Evolutionary conservation across 2,888 invertebrate genomes (phyloP).

Genomic region (Chrysolina oricalcia): DNA sequence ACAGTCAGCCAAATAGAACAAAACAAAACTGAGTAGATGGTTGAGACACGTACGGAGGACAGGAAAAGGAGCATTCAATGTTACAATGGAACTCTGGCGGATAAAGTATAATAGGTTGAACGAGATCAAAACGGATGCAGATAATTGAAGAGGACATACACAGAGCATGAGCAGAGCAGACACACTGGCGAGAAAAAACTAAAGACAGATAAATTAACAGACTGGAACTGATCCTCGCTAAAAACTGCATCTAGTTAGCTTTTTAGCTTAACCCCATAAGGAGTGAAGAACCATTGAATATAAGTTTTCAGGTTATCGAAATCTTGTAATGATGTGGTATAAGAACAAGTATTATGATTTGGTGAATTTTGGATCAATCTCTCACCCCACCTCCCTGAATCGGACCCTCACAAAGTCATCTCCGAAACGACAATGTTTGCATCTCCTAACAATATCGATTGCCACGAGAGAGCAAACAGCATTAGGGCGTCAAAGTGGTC

Average conservation of each 20-base stretch:
- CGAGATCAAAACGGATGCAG: background rate
- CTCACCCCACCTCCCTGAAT: too few relatives aligned
- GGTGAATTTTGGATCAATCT: too few relatives aligned
- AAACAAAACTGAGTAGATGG: background rate
- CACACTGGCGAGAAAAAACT: background rate
- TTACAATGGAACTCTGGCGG: background rate
- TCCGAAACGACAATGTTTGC: constrained; percentile 13
- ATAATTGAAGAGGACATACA: background rate
- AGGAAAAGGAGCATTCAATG: background rate
- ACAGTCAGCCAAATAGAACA: background rate
- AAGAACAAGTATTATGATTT: too few relatives aligned
- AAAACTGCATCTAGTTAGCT: too few relatives aligned
- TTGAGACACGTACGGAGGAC: background rate
- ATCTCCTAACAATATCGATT: constrained; percentile 20
- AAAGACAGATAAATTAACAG: background rate
- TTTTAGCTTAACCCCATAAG: too few relatives aligned
- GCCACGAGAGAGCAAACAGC: constrained; percentile 49
- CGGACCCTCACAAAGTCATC: background rate
- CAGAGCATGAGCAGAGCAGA: background rate
- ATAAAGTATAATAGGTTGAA: background rate
- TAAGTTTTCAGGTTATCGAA: too few relatives aligned
- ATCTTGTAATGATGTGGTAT: too few relatives aligned
- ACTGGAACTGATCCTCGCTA: too few relatives aligned
- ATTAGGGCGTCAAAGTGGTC: constrained; percentile 55
- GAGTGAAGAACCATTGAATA: too few relatives aligned